phyloP scores from a whole-genome alignment of 2,797 vertebrate species.

The Vireo griseus region DNA sequence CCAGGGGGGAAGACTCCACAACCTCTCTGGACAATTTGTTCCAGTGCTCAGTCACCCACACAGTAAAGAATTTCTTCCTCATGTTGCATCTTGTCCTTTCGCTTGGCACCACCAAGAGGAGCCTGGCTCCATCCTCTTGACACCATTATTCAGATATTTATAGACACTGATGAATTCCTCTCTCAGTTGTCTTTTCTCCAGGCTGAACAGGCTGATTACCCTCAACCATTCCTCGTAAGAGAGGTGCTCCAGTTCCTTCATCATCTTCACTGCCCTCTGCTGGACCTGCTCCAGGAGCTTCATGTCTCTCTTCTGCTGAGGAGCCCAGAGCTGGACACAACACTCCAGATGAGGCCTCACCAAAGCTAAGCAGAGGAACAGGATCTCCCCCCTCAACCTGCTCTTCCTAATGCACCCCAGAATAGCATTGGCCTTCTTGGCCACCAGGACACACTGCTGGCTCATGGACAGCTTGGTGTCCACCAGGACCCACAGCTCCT shows the following conservation, averaged over 20 bases:
- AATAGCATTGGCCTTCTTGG: not conserved
- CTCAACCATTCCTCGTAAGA: not conserved
- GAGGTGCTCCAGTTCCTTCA: not conserved
- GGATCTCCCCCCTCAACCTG: not conserved
- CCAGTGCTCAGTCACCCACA: not conserved
- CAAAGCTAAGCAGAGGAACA: rapidly evolving
- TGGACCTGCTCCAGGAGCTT: rapidly evolving
- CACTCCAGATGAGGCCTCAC: no score
- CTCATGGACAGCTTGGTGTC: not conserved
- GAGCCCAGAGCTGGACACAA: rapidly evolving
- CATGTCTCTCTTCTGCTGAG: not conserved
- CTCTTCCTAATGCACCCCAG: not conserved
- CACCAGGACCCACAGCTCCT: no score
- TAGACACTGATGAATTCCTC: not conserved
- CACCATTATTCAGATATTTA: not conserved
- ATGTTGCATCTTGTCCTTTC: no score
- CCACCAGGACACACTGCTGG: not conserved
- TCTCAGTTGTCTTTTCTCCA: not conserved
- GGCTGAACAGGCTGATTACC: rapidly evolving
- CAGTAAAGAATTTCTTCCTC: not conserved
- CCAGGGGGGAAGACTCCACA: not conserved
- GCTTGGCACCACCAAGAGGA: not conserved
- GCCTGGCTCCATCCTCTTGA: not conserved
- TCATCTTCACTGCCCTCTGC: not conserved
- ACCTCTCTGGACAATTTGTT: not conserved